Evolutionary conservation across 2,888 invertebrate species (phyloP), one percentile per base, ranked within the genome.

Genomic region (Dynastes grantii): DNA sequence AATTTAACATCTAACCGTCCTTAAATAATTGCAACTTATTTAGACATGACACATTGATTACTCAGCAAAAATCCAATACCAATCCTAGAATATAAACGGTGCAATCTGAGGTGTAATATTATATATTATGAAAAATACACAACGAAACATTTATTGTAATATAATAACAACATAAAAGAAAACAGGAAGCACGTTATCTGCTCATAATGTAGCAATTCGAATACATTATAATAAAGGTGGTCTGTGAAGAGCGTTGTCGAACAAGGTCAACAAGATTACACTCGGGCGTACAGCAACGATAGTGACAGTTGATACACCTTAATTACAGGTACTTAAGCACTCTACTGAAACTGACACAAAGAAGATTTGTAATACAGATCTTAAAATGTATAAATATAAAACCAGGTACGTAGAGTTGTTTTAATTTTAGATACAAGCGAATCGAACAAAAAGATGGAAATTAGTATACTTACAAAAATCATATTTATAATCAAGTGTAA

Each of bases 181-280:
- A 37, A 29, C 63, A 63, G 63, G 63, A 63, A 63, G 13, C 32
- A 29, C 13, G 32, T 29, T 63, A 63, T 63, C 63, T 63, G 29
- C 63, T 61, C 22, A 55, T 55, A 55, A 11, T 55, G 55, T 55
- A 55, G 16, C 55, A 55, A 55, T 16, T 55, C 11, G 3, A 55
- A 55, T 55, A n/a, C 16, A 40, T 65, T 16, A 65, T 65, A 40
- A 37, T n/a, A 68, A 68, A 68, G 68, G 68, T 68, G 51, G 51
- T 51, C 29, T 27, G 13, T n/a, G 68, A 51, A 51, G 40, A 65
- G 68, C 27, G 29, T 29, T 29, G 29, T 8, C 27, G 68, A 68
- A 32, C 68, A 68, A 68, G 68, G 68, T 68, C 68, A 68, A 51
- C 51, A 29, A 51, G 68, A 68, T 68, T 51, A 68, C 27, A 53